Evolutionary conservation across 2,888 invertebrate genomes (phyloP).

Genomic region (Sesia apiformis): DNA sequence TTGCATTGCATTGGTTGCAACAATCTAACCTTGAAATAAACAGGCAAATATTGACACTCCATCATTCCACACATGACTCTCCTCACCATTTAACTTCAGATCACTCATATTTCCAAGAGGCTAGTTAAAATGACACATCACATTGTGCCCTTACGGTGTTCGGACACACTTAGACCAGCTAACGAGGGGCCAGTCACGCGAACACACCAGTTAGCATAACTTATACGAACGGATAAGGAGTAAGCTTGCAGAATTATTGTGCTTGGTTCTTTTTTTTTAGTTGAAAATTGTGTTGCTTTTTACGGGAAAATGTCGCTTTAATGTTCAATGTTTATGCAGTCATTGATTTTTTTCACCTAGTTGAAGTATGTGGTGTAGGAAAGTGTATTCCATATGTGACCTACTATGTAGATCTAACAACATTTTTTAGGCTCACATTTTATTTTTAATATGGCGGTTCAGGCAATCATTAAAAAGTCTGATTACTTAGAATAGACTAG

Average conservation of each 20-base stretch:
- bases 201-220: conserved; percentile 33
- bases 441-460: too few relatives aligned
- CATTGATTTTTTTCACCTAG: neutral
- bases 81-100: conserved; percentile 2
- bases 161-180: conserved; percentile 16
- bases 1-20: too few relatives aligned
- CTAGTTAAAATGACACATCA: conserved; percentile 31
- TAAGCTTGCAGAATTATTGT: conserved; percentile 44
- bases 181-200: conserved; percentile 40
- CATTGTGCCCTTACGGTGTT: conserved; percentile 5
- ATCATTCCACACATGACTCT: too few relatives aligned
- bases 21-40: too few relatives aligned
- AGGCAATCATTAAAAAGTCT: too few relatives aligned
- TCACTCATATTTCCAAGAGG: conserved; percentile 24
- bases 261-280: conserved; percentile 24
- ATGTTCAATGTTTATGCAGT: neutral
- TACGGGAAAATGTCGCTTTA: neutral
- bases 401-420: too few relatives aligned
- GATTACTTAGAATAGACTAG: too few relatives aligned
- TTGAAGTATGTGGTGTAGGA: neutral
- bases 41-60: too few relatives aligned
- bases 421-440: too few relatives aligned
- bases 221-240: conserved; percentile 61
- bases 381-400: too few relatives aligned
- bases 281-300: conserved; percentile 21